Evolutionary conservation across 1,140 invertebrate genomes (phyloP).

Genomic region (Chrysopa pallens): DNA sequence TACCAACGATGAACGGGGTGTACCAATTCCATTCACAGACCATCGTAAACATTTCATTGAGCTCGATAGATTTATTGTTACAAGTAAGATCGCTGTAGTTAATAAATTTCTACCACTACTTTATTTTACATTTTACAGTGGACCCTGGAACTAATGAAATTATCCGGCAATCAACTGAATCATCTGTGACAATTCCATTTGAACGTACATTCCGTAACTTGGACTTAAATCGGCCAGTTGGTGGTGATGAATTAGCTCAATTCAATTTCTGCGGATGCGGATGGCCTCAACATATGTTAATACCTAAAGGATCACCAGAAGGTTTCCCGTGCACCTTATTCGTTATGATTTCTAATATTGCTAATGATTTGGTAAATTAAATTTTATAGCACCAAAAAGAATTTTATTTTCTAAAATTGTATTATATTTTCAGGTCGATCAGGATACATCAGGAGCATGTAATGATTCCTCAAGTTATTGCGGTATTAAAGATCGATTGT

Average conservation of each 20-base stretch:
- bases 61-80: slow-evolving; percentile 33
- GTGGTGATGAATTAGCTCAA: slow-evolving; percentile 15
- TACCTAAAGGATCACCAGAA: slow-evolving; percentile 24
- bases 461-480: slow-evolving; percentile 55
- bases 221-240: slow-evolving; percentile 19
- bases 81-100: slow-evolving; percentile 19
- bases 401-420: too few species aligned
- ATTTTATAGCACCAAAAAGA: too few species aligned
- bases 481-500: slow-evolving; percentile 49
- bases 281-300: slow-evolving; percentile 30
- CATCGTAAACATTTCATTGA: slow-evolving; percentile 34
- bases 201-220: slow-evolving; percentile 42
- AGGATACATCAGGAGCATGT: slow-evolving; percentile 25
- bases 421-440: slow-evolving; percentile 7
- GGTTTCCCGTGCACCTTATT: slow-evolving; percentile 25
- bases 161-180: slow-evolving; percentile 30
- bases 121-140: slow-evolving; percentile 19
- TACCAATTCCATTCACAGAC: slow-evolving; percentile 25
- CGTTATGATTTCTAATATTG: slow-evolving; percentile 28
- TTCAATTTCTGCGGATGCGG: slow-evolving; percentile 35
- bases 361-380: slow-evolving; percentile 13
- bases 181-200: slow-evolving; percentile 43
- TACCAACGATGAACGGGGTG: slow-evolving; percentile 31
- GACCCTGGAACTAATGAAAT: slow-evolving; percentile 33
- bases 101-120: too few species aligned